Evolutionary conservation across 2,113 vertebrate species (phyloP).

Genomic region (Aphelocoma coerulescens): DNA sequence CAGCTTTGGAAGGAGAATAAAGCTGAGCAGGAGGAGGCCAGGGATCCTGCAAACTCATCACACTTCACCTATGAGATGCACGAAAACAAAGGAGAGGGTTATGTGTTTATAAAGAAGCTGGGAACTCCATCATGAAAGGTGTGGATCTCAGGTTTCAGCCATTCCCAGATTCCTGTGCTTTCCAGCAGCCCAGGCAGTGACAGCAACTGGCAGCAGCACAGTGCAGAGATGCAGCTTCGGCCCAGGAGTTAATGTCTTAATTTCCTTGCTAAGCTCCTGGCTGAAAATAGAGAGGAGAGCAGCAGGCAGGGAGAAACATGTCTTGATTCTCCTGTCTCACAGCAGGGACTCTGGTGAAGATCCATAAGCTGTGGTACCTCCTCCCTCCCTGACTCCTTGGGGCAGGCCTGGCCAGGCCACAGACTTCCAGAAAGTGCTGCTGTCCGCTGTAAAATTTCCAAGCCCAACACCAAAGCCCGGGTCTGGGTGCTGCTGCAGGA

Average conservation of each 20-base stretch:
- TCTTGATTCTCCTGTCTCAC: neutral
- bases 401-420: neutral
- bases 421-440: neutral
- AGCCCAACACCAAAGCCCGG: neutral
- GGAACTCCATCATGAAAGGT: neutral
- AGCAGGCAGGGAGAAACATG: neutral
- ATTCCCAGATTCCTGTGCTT: neutral
- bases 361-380: neutral
- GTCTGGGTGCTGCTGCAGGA: neutral
- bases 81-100: neutral
- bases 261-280: slow-evolving; percentile 1
- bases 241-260: neutral
- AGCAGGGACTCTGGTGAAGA: neutral
- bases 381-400: neutral
- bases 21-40: neutral
- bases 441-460: neutral
- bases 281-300: neutral
- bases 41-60: neutral
- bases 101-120: neutral
- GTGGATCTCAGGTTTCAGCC: neutral
- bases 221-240: neutral
- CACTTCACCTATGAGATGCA: neutral
- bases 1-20: neutral
- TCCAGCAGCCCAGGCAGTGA: neutral
- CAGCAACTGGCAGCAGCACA: neutral